Conservation (phyloP, 2,797 vertebrate species). For the Botia kubotai region DNA sequence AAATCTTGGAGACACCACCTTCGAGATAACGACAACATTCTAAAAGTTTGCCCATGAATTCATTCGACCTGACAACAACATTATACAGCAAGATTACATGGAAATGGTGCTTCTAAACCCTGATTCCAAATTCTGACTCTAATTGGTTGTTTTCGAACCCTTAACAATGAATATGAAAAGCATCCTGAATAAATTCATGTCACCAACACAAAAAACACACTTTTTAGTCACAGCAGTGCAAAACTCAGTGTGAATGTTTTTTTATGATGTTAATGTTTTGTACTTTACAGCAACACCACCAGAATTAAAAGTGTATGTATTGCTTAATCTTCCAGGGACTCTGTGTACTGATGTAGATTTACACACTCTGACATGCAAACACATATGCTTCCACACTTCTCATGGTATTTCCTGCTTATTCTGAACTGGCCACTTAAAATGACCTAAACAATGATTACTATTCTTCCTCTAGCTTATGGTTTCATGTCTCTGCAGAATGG, state of each 20-base stretch:
- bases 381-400: constrained; percentile 4
- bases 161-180: constrained; percentile 35
- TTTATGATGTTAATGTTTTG: neutral
- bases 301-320: neutral
- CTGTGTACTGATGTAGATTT: constrained; percentile 57
- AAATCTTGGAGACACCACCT: neutral
- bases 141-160: constrained; percentile 71
- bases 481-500: constrained; percentile 23
- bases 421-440: constrained; percentile 18
- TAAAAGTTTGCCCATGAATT: constrained; percentile 53
- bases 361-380: constrained; percentile 38
- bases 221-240: constrained; percentile 16
- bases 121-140: constrained; percentile 44
- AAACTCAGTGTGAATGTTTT: neutral
- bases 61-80: constrained; percentile 63
- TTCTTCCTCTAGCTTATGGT: constrained; percentile 53
- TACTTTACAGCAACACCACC: neutral
- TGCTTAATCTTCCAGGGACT: constrained; percentile 9
- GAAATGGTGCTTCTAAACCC: constrained; percentile 54
- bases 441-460: constrained; percentile 55
- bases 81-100: constrained; percentile 57
- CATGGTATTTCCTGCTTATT: constrained; percentile 1
- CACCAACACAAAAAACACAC: constrained; percentile 16
- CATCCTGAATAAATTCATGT: constrained; percentile 21
- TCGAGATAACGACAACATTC: neutral